These are phyloP conservation scores for Turnix velox DNA, from an alignment of 2,113 vertebrate genomes.

Conservation along the genomic window DNA sequence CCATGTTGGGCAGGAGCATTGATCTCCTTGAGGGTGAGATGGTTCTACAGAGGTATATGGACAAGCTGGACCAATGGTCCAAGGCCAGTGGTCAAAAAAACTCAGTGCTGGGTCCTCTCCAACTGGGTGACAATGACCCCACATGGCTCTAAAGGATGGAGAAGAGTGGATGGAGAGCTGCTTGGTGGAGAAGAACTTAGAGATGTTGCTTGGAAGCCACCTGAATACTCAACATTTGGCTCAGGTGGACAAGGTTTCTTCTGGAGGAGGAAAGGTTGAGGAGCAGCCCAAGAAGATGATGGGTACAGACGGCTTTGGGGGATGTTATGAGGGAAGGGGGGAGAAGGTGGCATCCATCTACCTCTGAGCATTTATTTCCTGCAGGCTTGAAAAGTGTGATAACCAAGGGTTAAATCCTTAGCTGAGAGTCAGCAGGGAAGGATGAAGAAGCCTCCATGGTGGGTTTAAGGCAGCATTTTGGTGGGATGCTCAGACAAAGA, in stretches of 20 bases:
- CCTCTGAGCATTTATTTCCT: background rate
- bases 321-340: no score
- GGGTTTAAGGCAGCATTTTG: background rate
- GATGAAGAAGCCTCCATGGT: background rate
- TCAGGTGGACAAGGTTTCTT: background rate
- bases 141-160: accelerated
- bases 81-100: background rate
- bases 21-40: background rate
- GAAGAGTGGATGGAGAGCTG: background rate
- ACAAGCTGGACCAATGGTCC: accelerated
- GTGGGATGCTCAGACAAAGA: background rate
- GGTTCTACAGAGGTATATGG: background rate
- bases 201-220: accelerated
- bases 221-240: background rate
- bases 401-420: background rate
- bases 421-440: background rate
- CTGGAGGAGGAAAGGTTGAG: background rate
- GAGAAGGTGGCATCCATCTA: accelerated
- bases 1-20: accelerated
- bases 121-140: background rate
- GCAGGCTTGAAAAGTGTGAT: background rate
- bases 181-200: accelerated
- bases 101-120: background rate
- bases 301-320: background rate
- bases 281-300: conserved; percentile 8